phyloP scores from a whole-genome alignment of 2,113 vertebrate species.

The Odocoileus virginianus region DNA sequence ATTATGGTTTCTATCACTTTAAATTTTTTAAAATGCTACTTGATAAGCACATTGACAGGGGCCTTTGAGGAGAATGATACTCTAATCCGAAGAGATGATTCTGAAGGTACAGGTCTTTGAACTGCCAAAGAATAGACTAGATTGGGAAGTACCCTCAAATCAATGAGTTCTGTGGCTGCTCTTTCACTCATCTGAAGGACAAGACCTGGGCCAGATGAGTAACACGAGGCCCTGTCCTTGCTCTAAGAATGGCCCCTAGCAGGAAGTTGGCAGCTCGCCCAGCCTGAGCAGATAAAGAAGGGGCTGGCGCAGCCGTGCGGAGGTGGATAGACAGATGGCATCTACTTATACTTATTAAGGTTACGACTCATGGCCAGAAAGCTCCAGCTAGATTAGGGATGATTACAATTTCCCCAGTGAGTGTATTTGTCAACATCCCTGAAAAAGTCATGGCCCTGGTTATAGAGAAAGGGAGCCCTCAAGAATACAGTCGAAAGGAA shows the following conservation, averaged over 20 bases:
- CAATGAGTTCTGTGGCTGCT: not conserved
- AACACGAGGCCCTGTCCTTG: not conserved
- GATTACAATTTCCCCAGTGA: slow-evolving; percentile 55
- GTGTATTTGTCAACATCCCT: slow-evolving; percentile 47
- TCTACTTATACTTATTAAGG: slow-evolving; percentile 70
- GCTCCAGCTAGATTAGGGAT: slow-evolving; percentile 55
- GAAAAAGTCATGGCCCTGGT: slow-evolving; percentile 31
- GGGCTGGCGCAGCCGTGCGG: not conserved
- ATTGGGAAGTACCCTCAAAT: not conserved
- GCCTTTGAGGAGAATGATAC: not conserved
- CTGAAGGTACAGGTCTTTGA: not conserved
- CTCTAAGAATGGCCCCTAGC: slow-evolving; percentile 42
- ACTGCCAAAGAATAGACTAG: not conserved
- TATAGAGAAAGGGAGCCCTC: not conserved
- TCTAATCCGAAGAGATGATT: not conserved
- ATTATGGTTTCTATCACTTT: not conserved
- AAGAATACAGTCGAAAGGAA: not conserved
- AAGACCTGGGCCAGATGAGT: not conserved
- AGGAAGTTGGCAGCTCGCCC: slow-evolving; percentile 57
- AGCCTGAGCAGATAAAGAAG: slow-evolving; percentile 55
- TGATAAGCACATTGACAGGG: not conserved
- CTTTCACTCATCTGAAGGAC: not conserved
- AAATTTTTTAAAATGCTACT: not conserved
- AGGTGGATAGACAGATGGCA: slow-evolving; percentile 67
- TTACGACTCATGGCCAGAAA: slow-evolving; percentile 52